A percentile compares a stretch with the other conserved stretches of the same genome.
Evolutionary conservation across 2,888 invertebrate genomes (phyloP).

Genomic region (Herminia tarsipennalis): DNA sequence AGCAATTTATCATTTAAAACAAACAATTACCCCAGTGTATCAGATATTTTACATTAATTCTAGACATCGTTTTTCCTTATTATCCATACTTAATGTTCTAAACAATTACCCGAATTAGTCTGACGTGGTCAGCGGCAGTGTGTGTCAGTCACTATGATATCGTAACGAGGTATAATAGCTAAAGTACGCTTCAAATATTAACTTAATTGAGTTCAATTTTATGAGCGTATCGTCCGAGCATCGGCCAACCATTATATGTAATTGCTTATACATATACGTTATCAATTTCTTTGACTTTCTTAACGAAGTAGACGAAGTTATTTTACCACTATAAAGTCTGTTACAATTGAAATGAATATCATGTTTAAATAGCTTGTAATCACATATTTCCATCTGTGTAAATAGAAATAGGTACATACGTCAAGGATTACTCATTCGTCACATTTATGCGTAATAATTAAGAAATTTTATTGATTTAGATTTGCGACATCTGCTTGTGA

Average conservation of each 20-base stretch:
- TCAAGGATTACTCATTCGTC: slow-evolving; percentile 68
- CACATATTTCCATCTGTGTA: slow-evolving; percentile 62
- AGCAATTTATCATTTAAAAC: too few species aligned
- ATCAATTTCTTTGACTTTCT: too few species aligned
- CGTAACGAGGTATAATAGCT: slow-evolving; percentile 12
- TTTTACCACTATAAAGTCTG: too few species aligned
- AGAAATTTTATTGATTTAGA: slow-evolving; percentile 41
- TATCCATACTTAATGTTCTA: too few species aligned
- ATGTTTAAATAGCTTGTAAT: slow-evolving; percentile 66
- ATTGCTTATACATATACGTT: too few species aligned
- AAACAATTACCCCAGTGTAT: too few species aligned
- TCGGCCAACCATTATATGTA: too few species aligned
- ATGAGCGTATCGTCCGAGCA: slow-evolving; percentile 8
- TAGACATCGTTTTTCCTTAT: too few species aligned
- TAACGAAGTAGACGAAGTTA: slow-evolving; percentile 10
- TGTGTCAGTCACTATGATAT: slow-evolving; percentile 11
- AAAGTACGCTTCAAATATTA: slow-evolving; percentile 24
- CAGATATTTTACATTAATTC: too few species aligned
- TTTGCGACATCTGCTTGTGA: slow-evolving; percentile 11
- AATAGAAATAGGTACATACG: slow-evolving; percentile 67
- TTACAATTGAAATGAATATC: slow-evolving; percentile 42
- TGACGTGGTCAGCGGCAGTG: slow-evolving; percentile 12
- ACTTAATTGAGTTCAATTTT: slow-evolving; percentile 20
- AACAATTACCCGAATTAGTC: neutral
- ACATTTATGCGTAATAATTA: slow-evolving; percentile 47